Conservation (phyloP, 2,797 vertebrate species). For the Uromys caudimaculatus region DNA sequence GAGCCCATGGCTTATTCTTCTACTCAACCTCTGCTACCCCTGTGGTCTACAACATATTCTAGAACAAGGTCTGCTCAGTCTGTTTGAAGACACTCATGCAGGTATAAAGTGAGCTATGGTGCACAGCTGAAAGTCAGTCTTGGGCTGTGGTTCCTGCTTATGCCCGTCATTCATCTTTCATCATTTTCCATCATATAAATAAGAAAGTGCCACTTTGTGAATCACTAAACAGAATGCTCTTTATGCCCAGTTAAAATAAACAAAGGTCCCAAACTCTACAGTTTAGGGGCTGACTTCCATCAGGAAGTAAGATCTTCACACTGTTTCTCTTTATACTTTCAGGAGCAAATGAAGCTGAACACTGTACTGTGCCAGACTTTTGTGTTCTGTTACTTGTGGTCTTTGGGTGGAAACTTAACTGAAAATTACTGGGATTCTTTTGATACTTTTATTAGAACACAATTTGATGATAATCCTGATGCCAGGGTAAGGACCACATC, state of each 20-base stretch:
- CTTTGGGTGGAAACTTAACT: slow-evolving; percentile 90
- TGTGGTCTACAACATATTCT: not conserved
- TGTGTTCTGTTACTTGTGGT: slow-evolving; percentile 92
- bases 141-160: not conserved
- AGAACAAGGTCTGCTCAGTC: not conserved
- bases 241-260: not conserved
- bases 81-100: not conserved
- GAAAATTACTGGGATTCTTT: slow-evolving; percentile 90
- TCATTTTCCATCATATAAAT: not conserved
- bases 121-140: not conserved
- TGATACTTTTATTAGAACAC: slow-evolving; percentile 89
- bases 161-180: not conserved
- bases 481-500: slow-evolving; percentile 88
- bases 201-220: not conserved
- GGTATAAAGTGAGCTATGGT: not conserved
- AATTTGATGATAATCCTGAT: slow-evolving; percentile 90
- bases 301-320: slow-evolving; percentile 41
- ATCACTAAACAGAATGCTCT: not conserved
- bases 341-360: slow-evolving; percentile 89
- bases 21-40: slow-evolving; percentile 8
- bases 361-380: slow-evolving; percentile 91
- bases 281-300: slow-evolving; percentile 16
- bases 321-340: slow-evolving; percentile 66
- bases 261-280: not conserved
- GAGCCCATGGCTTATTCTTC: not conserved